A percentile compares a stretch with the other conserved stretches of the same genome.
Conservation (phyloP, 2,888 invertebrate species). For the Disparrhopalites patrizii region DNA sequence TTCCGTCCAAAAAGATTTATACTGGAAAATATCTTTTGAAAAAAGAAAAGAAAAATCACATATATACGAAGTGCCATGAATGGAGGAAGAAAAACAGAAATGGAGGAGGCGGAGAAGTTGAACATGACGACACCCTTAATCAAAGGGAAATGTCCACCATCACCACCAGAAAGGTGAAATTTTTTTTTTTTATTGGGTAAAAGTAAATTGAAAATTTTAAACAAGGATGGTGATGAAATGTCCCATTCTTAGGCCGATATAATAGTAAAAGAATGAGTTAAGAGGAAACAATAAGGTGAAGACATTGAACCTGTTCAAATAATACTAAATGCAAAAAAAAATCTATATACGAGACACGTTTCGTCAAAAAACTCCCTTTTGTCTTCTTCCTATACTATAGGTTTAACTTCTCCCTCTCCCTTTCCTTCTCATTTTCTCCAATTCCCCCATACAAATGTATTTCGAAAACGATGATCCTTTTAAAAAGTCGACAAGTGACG, state of each 20-base stretch:
- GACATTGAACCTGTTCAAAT: conserved; percentile 23
- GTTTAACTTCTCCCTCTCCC: conserved; percentile 1
- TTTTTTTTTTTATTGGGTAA: conserved; percentile 19
- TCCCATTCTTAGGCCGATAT: conserved; percentile 12
- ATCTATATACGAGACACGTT: not conserved
- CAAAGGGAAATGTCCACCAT: conserved; percentile 13
- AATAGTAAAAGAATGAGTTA: conserved; percentile 17
- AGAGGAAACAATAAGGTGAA: conserved; percentile 21
- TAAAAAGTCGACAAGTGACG: conserved; percentile 8
- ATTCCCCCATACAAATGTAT: too few species aligned
- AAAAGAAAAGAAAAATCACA: conserved; percentile 1
- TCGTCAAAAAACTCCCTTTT: not conserved
- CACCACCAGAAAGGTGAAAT: too few species aligned
- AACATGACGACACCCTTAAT: too few species aligned
- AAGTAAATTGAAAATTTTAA: conserved; percentile 24
- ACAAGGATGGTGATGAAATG: conserved; percentile 19
- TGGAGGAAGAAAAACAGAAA: not conserved
- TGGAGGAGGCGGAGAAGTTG: not conserved
- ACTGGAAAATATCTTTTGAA: conserved; percentile 6
- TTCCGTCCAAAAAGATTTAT: conserved; percentile 15
- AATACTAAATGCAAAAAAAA: conserved; percentile 4
- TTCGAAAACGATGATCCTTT: too few species aligned
- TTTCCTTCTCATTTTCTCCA: not conserved
- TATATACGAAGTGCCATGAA: not conserved
- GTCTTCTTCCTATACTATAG: too few species aligned